phyloP scores from a whole-genome alignment of 2,797 vertebrate genomes.

The Rhinoraja longicauda region DNA sequence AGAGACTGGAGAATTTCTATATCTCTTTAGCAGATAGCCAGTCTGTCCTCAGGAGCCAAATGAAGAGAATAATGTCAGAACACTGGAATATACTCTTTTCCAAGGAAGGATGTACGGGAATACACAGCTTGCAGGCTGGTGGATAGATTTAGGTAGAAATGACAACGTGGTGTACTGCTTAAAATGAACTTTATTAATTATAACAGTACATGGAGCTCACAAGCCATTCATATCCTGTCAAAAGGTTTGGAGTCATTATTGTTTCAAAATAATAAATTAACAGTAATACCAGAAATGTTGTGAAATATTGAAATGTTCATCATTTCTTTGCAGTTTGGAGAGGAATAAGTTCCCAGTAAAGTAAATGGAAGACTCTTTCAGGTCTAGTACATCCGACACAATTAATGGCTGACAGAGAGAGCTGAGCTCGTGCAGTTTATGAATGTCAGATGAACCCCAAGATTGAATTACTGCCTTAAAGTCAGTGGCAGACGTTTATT shows the following conservation, averaged over 20 bases:
- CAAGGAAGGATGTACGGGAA: neutral
- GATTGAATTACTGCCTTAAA: slow-evolving; percentile 38
- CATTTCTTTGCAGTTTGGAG: neutral
- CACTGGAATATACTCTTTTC: neutral
- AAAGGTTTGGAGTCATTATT: neutral
- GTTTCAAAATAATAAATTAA: slow-evolving; percentile 7
- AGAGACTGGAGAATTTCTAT: neutral
- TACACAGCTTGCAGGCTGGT: neutral
- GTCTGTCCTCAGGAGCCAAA: neutral
- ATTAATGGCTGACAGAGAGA: slow-evolving; percentile 11
- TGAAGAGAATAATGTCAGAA: neutral
- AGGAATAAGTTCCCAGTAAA: neutral
- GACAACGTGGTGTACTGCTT: neutral
- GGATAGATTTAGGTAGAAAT: slow-evolving; percentile 14
- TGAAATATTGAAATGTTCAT: neutral
- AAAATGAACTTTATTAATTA: neutral
- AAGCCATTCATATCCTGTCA: neutral
- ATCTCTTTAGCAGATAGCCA: neutral
- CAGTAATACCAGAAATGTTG: too few species aligned
- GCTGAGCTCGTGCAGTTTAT: slow-evolving; percentile 33
- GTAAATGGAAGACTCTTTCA: neutral
- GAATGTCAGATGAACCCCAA: slow-evolving; percentile 35
- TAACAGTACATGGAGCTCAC: neutral
- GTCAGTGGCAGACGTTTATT: slow-evolving; percentile 33
- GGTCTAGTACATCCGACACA: slow-evolving; percentile 20